Evolutionary conservation across 1,140 invertebrate genomes (phyloP), one percentile per base, ranked within the genome.

Genomic region (Agrilus planipennis): DNA sequence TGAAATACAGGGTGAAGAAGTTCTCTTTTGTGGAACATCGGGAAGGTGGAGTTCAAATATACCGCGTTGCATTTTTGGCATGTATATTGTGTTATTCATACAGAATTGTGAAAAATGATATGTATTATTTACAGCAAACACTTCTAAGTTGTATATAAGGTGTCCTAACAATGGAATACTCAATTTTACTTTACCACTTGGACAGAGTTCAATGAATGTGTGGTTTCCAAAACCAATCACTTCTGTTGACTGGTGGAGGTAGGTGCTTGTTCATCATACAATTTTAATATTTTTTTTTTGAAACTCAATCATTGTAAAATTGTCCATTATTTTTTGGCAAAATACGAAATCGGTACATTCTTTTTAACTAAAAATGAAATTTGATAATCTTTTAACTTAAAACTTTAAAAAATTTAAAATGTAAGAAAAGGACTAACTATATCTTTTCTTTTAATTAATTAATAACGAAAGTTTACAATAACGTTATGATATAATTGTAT

Each of bases 241-340:
- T 11, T 81, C 80, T 60, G 65, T 79, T 51, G 71, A 80, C 55
- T 78, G 71, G 64, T 68, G 68, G 61, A 72, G 69, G 47, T 50
- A 34, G 41, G 31, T 34, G 25, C 12, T 14, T 15, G 5, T 31
- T 14, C 9, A 31, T 31, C 12, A 31, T 11, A 31, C 29, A 31
- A 11, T 30, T 36, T 14, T 35, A 44, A 40, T 51, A 54, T 44
- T 46, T 60, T 70, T 42, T 69, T 81, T 21, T n/a, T n/a, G n/a
- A n/a, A n/a, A n/a, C n/a, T n/a, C n/a, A n/a, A n/a, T n/a, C n/a
- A n/a, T n/a, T n/a, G n/a, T n/a, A n/a, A n/a, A n/a, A n/a, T n/a
- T n/a, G n/a, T n/a, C n/a, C n/a, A n/a, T n/a, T n/a, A n/a, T n/a
- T n/a, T n/a, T n/a, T n/a, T n/a, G n/a, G n/a, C n/a, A n/a, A n/a